Evolutionary conservation across 2,797 vertebrate species (phyloP), one percentile per base, ranked within the genome.

Genomic region (Acrocephalus scirpaceus): DNA sequence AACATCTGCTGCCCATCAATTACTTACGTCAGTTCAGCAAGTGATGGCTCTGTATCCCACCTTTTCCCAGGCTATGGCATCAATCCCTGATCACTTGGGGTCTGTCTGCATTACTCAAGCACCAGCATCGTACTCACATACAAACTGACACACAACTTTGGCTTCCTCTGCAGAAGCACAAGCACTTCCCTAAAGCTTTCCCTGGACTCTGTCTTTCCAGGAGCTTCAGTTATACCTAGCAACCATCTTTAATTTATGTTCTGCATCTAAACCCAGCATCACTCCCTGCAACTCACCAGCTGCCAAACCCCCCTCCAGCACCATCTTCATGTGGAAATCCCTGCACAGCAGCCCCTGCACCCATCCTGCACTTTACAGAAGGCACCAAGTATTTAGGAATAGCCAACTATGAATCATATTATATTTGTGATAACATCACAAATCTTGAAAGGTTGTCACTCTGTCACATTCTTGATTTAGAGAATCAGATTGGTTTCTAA

Each of bases 41-140:
- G 11, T 1, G 13, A 42, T 9, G 17, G 34, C 29, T 89, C 44
- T 17, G 16, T 10, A 42, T 7, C 47, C n/a, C 38, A 42, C 13
- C 53, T 60, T 36, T 40, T 27, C 16, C 30, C 14, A 69, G 47
- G 36, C 56, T 51, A 21, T 1, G 2, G 34, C 48, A 67, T 16
- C 12, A 1, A 32, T 15, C 25, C 50, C n/a, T 0, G 0, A 38
- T 57, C 4, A 0, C 30, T 7, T 13, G 3, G 11, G 17, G 4
- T 60, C 56, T 48, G 10, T 14, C 56, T 50, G 32, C 17, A 9
- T 5, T 4, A 44, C 40, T 80, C 11, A 2, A 62, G 70, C 47
- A 75, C 23, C 15, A 12, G 38, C 13, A 9, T 1, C 0, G 0
- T 1, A 16, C 34, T 51, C 13, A 3, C 11, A 8, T 9, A 23